Conservation (phyloP, 2,888 invertebrate species). For the Camponotus fellah region DNA sequence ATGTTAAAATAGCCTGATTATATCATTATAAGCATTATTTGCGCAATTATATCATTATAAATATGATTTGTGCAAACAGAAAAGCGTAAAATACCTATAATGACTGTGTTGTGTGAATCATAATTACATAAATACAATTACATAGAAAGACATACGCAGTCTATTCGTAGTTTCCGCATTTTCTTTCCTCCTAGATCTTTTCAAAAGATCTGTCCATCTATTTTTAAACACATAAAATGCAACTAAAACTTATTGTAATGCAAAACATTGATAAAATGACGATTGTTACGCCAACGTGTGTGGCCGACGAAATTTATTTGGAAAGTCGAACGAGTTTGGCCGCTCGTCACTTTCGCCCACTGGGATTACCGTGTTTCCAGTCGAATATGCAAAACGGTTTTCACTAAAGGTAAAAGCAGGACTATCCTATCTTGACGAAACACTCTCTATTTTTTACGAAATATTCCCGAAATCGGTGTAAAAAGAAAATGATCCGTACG, state of each 20-base stretch:
- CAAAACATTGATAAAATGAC: background rate
- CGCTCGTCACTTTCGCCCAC: slow-evolving; percentile 70
- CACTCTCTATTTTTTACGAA: slow-evolving; percentile 34
- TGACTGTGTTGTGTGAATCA: background rate
- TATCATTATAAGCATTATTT: background rate
- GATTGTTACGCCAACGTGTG: slow-evolving; percentile 24
- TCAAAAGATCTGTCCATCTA: too few species aligned
- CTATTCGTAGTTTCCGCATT: background rate
- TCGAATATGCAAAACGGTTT: slow-evolving; percentile 72
- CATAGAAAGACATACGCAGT: background rate
- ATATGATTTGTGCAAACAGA: background rate
- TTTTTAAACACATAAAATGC: background rate
- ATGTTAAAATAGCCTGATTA: background rate
- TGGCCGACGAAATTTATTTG: slow-evolving; percentile 56
- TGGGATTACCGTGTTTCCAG: slow-evolving; percentile 67
- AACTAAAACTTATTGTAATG: background rate
- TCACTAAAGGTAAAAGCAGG: slow-evolving; percentile 62
- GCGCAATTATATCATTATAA: background rate
- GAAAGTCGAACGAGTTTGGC: slow-evolving; percentile 64
- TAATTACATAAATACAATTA: background rate
- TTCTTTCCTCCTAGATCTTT: background rate
- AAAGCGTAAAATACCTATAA: background rate
- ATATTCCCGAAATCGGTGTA: background rate
- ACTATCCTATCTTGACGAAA: slow-evolving; percentile 3
- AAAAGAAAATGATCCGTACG: background rate